A percentile compares a stretch with the other conserved stretches of the same genome.
These are phyloP conservation scores for Laspeyria flexula DNA, from an alignment of 2,888 invertebrate species.

Conservation along the genomic window DNA sequence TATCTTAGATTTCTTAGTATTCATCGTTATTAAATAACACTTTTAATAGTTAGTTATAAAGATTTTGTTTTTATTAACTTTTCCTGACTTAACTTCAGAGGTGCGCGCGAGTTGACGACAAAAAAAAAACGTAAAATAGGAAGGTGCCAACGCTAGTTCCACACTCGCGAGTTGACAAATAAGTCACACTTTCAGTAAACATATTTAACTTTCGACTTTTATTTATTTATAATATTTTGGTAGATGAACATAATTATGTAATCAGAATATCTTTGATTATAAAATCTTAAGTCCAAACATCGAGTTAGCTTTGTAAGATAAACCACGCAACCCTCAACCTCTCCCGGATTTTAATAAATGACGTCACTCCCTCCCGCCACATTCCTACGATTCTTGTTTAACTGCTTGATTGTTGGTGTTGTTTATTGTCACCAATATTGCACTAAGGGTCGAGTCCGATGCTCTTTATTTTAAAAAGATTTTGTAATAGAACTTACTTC, in stretches of 20 bases:
- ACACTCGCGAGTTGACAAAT: too few species aligned
- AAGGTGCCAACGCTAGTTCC: too few species aligned
- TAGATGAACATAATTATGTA: background rate
- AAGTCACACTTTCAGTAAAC: too few species aligned
- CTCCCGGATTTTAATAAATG: constrained; percentile 73
- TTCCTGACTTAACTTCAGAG: too few species aligned
- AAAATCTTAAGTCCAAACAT: background rate
- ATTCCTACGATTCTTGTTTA: constrained; percentile 78
- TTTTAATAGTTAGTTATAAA: too few species aligned
- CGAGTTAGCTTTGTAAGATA: constrained; percentile 28
- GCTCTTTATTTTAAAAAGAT: background rate
- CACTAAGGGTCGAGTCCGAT: constrained; percentile 37
- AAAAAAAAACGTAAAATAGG: too few species aligned
- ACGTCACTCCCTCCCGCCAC: constrained; percentile 58
- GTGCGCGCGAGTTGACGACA: too few species aligned
- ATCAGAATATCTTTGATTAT: background rate
- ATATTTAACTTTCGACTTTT: too few species aligned
- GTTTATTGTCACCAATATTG: constrained; percentile 81
- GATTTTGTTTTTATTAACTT: too few species aligned
- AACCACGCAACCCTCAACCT: constrained; percentile 30
- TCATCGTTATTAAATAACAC: too few species aligned
- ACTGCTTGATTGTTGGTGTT: constrained; percentile 80
- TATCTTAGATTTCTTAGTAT: background rate
- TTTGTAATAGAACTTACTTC: background rate
- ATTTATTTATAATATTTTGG: too few species aligned